Base-by-base conservation (phyloP, 2,797 vertebrate genomes). In the Rallus crepitans region DNA sequence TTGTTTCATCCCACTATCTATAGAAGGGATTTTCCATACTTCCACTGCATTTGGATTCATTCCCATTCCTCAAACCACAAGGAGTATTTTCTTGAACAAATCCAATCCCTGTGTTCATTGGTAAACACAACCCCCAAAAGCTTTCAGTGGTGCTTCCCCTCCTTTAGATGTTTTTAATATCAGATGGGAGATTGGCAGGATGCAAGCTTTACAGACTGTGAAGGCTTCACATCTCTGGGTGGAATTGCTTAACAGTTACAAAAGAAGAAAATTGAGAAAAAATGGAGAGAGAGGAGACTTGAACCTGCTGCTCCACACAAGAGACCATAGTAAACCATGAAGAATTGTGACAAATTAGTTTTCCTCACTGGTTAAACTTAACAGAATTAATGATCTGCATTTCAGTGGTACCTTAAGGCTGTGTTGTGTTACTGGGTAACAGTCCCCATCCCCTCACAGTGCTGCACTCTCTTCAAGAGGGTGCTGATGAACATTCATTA, bases 171-270 rank as follows among this genome's bases (percentile, higher is more conserved):
- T 82, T 91, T 90, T 86, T 90, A 91, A 95, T 93, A 86, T 72
- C 53, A 91, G 68, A 90, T 53, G 64, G 91, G 94, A 94, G 94
- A 94, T 95, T 96, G 94, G 77, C 82, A 96, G 89, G 85, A 95
- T 88, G 66, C 89, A 88, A 95, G 95, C 91, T 96, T 94, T 96
- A 94, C 28, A 91, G 95, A 64, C 91, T 94, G 94, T 95, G 95
- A 96, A 94, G 87, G 93, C 94, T 93, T 94, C 96, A 91, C 90
- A 71, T 96, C 72, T 89, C 91, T 94, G 95, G 96, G 88, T 94
- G 94, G 96, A 95, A 90, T 53, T 94, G 86, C 75, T 97, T 94
- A 95, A 69, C 85, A 47, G 89, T 33, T 94, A 81, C 37, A 17
- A 86, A 93, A 92, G 78, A 82, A 72, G 33, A 63, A 71, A 72